Evolutionary conservation across 2,797 vertebrate species (phyloP), one percentile per base, ranked within the genome.

Genomic region (Hephaestus fuliginosus): DNA sequence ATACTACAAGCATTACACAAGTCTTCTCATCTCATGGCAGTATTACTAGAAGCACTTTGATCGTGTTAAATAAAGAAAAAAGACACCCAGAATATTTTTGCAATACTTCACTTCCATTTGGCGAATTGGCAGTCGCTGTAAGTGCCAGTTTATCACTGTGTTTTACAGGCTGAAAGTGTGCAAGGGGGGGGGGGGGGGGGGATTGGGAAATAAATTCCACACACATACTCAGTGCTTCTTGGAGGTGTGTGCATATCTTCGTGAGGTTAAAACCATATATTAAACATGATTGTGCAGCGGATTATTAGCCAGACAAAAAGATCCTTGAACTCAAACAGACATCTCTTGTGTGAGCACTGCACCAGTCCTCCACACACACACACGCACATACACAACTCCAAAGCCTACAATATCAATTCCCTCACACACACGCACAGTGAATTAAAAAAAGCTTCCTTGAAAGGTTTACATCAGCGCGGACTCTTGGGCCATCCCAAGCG

Each of bases 401-500:
- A 80, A 68, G 51, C 28, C 18, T 14, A 20, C 63, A 51, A 18
- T 76, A 78, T 79, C 46, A 75, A 44, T 58, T 61, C 71, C 36
- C 72, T 78, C 56, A 70, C 60, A 63, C 66, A 69, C 73, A 36
- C 12, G 2, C 58, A 75, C 46, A 66, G 53, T 51, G 73, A 87
- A 81, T 80, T 78, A 83, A 75, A 86, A 86, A 86, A 87, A 90
- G 80, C 76, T 61, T 88, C 66, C 62, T 76, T 89, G 81, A 92
- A 93, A 92, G 92, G 87, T 92, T 92, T 91, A 76, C 65, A 70
- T 93, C 89, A 90, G 81, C 68, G 58, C 4, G 64, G 86, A 84
- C 80, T 80, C 75, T 61, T 41, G 62, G 86, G 71, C 71, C 67
- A 52, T 86, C 83, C 84, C 86, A 71, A 84, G 85, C 39, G 60